phyloP scores from a whole-genome alignment of 2,888 invertebrate genomes.

The Apoderus coryli region DNA sequence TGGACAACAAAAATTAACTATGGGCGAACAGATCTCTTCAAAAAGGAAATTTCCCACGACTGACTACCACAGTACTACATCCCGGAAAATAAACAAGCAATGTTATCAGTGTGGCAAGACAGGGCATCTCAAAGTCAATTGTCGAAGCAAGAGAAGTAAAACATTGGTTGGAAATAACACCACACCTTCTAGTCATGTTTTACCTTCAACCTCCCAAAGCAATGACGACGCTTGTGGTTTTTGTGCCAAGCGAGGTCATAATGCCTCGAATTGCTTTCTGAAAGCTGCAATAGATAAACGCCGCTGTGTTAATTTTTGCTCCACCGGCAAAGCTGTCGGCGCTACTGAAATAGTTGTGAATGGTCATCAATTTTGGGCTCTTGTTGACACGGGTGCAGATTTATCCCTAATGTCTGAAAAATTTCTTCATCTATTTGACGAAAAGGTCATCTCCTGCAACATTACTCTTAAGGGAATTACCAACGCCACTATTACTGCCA shows the following conservation, averaged over 20 bases:
- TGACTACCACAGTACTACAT: too few relatives aligned
- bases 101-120: conserved; percentile 6
- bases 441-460: conserved; percentile 8
- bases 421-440: conserved; percentile 7
- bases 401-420: too few relatives aligned
- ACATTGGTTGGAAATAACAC: conserved; percentile 3
- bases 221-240: conserved; percentile 6
- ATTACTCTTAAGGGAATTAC: conserved; percentile 8
- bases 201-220: too few relatives aligned
- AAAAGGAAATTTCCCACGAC: too few relatives aligned
- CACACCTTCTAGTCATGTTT: conserved; percentile 3
- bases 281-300: too few relatives aligned
- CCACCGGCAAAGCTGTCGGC: conserved; percentile 5
- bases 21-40: too few relatives aligned
- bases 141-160: conserved; percentile 6
- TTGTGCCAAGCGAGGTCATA: conserved; percentile 8
- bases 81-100: too few relatives aligned
- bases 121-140: conserved; percentile 7
- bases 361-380: conserved; percentile 10
- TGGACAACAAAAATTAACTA: too few relatives aligned
- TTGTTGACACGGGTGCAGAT: too few relatives aligned
- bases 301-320: too few relatives aligned
- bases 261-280: too few relatives aligned
- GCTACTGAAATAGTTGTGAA: conserved; percentile 8
- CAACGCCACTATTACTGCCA: too few relatives aligned